Evolutionary conservation across 1,140 invertebrate genomes (phyloP), one percentile per base, ranked within the genome.

Genomic region (Ceratina japonica): DNA sequence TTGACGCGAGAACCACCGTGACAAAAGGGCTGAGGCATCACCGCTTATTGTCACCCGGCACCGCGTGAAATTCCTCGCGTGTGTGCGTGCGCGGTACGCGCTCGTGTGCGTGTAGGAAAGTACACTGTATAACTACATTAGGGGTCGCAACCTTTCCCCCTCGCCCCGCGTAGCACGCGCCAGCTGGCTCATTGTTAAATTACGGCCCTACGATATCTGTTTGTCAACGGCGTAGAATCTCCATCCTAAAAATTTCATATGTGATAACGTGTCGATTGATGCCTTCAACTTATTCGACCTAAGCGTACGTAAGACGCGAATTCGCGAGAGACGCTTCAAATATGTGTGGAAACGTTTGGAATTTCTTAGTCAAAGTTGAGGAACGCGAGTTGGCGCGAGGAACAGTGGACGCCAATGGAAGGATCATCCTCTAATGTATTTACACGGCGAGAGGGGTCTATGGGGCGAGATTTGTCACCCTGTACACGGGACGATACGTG

Each of bases 181-280:
- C 92, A 92, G 92, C 92, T 93, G 92, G 91, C 92, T 92, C 90
- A 93, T 92, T 92, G 92, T 92, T 91, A 92, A 92, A 92, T 92
- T 92, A 92, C 90, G 88, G 87, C 88, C 88, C 87, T 87, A 88
- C 88, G 88, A 90, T 91, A 91, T 92, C 90, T 90, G 86, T 83
- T 81, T 58, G 70, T 74, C 79, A 86, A 75, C 79, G 83, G 84
- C 84, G 84, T 85, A 81, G 84, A 69, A 85, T 76, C 75, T 61
- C 63, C 61, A 75, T 54, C 71, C 24, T 27, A 44, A 59, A 72
- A 78, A 63, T 56, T 63, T 44, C 37, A 44, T 44, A 10, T 10
- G 37, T 44, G 37, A 44, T 44, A 44, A 4, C 64, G 13, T n/a
- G 4, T 49, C 56, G 52, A 15, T 49, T 51, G 4, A 24, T 7